Conservation (phyloP, 2,888 invertebrate species). For the Oligia strigilis region DNA sequence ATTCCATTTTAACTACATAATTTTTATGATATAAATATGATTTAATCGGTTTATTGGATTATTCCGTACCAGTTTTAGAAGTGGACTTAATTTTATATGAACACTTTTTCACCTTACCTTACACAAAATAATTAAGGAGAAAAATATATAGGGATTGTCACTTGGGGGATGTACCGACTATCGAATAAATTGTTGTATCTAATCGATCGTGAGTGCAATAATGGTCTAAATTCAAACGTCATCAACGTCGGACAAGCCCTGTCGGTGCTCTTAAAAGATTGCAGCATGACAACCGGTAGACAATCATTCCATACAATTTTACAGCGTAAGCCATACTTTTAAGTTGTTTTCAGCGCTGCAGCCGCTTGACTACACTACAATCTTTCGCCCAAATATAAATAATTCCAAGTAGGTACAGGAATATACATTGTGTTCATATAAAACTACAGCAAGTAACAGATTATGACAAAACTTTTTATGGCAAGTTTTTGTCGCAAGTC, state of each 20-base stretch:
- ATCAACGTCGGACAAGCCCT: not conserved
- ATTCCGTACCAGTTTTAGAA: constrained; percentile 36
- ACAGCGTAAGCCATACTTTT: not conserved
- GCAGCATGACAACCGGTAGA: not conserved
- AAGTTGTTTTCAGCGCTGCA: not conserved
- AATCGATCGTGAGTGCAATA: not conserved
- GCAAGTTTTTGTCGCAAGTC: constrained; percentile 21
- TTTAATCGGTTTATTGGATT: constrained; percentile 24
- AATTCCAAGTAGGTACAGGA: not conserved
- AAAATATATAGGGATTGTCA: not conserved
- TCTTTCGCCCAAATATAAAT: not conserved
- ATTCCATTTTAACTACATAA: constrained; percentile 38
- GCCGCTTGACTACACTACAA: not conserved
- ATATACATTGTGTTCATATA: constrained; percentile 33
- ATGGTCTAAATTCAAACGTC: not conserved
- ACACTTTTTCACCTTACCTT: not conserved
- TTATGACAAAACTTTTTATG: not conserved
- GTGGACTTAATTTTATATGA: constrained; percentile 18
- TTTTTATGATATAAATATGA: constrained; percentile 30
- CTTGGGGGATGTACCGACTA: not conserved
- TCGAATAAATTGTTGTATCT: not conserved
- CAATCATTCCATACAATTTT: not conserved
- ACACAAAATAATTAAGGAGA: not conserved
- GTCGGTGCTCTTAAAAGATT: not conserved
- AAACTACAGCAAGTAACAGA: constrained; percentile 34